These are phyloP conservation scores for Mastomys natalensis DNA, from an alignment of 2,113 vertebrate species.

Conservation along the genomic window DNA sequence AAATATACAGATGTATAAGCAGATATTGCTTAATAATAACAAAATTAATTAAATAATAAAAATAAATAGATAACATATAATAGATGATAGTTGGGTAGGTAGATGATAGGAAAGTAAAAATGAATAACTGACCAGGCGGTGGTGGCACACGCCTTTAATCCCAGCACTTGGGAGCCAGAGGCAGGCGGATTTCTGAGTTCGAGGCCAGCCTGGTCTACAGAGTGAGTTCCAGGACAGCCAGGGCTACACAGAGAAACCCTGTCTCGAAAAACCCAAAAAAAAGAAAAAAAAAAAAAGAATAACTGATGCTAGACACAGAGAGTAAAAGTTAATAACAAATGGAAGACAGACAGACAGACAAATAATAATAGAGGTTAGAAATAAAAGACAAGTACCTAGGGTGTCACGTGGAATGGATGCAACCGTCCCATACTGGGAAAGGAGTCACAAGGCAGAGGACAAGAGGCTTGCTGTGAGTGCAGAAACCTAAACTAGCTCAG, in stretches of 20 bases:
- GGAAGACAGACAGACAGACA: background rate
- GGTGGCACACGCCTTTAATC: no score
- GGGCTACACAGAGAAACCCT: no score
- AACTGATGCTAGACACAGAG: background rate
- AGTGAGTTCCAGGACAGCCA: no score
- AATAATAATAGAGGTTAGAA: background rate
- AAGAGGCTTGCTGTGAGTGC: background rate
- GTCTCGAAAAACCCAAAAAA: no score
- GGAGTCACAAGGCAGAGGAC: background rate
- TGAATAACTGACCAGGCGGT: background rate
- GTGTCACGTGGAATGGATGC: fast-evolving
- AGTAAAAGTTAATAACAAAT: background rate
- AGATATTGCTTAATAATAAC: background rate
- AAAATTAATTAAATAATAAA: background rate
- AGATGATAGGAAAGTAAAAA: background rate
- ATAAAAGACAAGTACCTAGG: background rate
- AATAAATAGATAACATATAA: background rate
- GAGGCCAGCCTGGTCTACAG: no score
- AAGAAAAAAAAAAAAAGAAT: background rate
- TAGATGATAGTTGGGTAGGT: background rate
- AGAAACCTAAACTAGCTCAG: background rate
- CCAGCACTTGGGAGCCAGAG: no score
- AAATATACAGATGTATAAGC: background rate
- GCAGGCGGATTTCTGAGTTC: no score
- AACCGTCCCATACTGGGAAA: background rate